A percentile compares a stretch with the other conserved stretches of the same genome.
Evolutionary conservation across 2,113 vertebrate species (phyloP).

Genomic region (Caranx ignobilis): DNA sequence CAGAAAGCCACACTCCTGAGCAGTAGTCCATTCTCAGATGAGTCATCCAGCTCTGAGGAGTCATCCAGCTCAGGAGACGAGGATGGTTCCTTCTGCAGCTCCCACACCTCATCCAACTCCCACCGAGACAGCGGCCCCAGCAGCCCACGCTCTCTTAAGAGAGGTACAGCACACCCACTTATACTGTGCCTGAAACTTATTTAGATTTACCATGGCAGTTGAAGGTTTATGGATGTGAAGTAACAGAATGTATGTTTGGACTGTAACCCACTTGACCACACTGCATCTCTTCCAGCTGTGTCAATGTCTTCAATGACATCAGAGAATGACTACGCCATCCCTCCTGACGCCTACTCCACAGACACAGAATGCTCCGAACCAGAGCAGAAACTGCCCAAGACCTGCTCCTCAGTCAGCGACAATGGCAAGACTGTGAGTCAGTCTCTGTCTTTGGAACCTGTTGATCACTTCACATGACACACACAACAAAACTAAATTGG

Average conservation of each 20-base stretch:
- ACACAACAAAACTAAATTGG: neutral
- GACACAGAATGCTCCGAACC: conserved; percentile 94
- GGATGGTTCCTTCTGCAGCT: conserved; percentile 89
- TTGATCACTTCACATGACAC: neutral
- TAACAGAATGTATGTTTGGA: neutral
- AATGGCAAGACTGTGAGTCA: conserved; percentile 91
- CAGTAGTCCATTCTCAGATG: conserved; percentile 90
- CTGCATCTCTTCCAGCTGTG: conserved; percentile 84
- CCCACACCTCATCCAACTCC: conserved; percentile 87
- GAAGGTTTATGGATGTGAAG: neutral
- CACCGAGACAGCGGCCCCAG: conserved; percentile 87
- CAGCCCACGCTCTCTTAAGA: conserved; percentile 92
- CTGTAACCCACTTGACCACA: neutral
- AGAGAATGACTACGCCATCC: conserved; percentile 98
- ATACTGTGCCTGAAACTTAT: neutral
- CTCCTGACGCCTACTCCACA: conserved; percentile 95
- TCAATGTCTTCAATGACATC: conserved; percentile 95
- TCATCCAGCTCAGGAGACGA: conserved; percentile 91
- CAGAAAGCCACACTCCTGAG: conserved; percentile 96
- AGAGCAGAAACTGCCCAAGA: conserved; percentile 95
- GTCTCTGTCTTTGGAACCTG: neutral
- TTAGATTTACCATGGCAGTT: neutral
- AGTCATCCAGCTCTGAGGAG: conserved; percentile 93
- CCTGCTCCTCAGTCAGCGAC: conserved; percentile 89
- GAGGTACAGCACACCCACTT: conserved; percentile 84